These are phyloP conservation scores for Hydractinia symbiolongicarpus DNA, from an alignment of 30 jellyfish, hydroid and myxozoan genomes.

Conservation along the genomic window DNA sequence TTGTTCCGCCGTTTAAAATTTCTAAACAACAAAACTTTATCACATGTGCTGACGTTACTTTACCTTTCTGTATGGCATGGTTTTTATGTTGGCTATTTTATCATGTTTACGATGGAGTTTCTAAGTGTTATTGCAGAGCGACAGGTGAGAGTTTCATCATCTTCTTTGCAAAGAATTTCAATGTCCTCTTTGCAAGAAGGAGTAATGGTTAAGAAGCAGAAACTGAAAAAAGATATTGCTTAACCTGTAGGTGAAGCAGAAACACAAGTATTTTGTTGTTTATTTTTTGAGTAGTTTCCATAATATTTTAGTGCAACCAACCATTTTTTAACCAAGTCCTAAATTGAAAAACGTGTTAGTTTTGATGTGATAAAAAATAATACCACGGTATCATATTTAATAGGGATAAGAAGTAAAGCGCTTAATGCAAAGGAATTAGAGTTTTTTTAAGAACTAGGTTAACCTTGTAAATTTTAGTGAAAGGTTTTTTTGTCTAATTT, in stretches of 20 bases:
- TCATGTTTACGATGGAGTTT: slow-evolving; percentile 72
- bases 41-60: slow-evolving; percentile 69
- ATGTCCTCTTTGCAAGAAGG: neutral
- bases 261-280: neutral
- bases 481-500: slow-evolving; percentile 2
- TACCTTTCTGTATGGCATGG: slow-evolving; percentile 98
- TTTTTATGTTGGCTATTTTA: slow-evolving; percentile 84
- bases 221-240: no score
- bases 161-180: neutral
- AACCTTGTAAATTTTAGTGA: neutral
- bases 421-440: no score
- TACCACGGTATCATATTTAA: no score
- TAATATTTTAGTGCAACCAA: no score
- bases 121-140: slow-evolving; percentile 53
- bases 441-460: neutral
- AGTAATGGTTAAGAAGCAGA: no score
- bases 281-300: neutral
- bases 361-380: no score
- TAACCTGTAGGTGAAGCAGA: no score
- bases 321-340: no score
- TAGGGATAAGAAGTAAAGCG: no score
- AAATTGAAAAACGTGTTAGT: no score
- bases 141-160: slow-evolving; percentile 37
- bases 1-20: slow-evolving; percentile 88
- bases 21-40: slow-evolving; percentile 73